These are phyloP conservation scores for Drosophila trapezifrons DNA, from an alignment of 1,140 invertebrate genomes.

Conservation along the genomic window DNA sequence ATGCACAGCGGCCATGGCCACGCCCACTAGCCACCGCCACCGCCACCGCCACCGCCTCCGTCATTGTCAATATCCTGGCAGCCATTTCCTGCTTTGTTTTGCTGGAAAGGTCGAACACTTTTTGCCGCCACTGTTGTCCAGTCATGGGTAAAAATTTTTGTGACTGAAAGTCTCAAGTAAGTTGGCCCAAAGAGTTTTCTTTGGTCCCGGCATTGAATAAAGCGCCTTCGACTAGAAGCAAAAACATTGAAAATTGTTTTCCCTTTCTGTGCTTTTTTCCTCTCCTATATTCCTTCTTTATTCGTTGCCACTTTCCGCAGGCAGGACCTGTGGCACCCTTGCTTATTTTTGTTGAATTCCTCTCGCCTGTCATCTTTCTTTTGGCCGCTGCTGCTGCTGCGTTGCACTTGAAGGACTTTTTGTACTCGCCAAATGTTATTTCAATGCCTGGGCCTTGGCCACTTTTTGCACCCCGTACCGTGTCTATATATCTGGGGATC, in stretches of 20 bases:
- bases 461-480: constrained; percentile 18
- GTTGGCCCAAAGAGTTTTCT: constrained; percentile 61
- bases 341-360: constrained; percentile 68
- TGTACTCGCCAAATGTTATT: constrained; percentile 50
- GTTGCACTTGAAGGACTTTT: constrained; percentile 67
- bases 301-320: constrained; percentile 6
- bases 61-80: constrained; percentile 73
- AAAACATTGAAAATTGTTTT: constrained; percentile 82
- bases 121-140: constrained; percentile 63
- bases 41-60: neutral
- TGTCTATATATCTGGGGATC: constrained; percentile 43
- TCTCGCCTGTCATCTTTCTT: constrained; percentile 62
- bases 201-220: constrained; percentile 74
- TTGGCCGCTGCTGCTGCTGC: constrained; percentile 1
- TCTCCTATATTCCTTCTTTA: neutral
- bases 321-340: constrained; percentile 31
- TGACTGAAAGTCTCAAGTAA: constrained; percentile 60
- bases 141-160: constrained; percentile 69
- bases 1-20: constrained; percentile 51
- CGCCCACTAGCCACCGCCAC: constrained; percentile 13
- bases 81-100: constrained; percentile 75
- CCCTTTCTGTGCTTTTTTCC: constrained; percentile 33
- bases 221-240: constrained; percentile 74
- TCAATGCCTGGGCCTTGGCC: constrained; percentile 53
- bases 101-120: constrained; percentile 59